Evolutionary conservation across 2,888 invertebrate species (phyloP).

Genomic region (Labia minor): DNA sequence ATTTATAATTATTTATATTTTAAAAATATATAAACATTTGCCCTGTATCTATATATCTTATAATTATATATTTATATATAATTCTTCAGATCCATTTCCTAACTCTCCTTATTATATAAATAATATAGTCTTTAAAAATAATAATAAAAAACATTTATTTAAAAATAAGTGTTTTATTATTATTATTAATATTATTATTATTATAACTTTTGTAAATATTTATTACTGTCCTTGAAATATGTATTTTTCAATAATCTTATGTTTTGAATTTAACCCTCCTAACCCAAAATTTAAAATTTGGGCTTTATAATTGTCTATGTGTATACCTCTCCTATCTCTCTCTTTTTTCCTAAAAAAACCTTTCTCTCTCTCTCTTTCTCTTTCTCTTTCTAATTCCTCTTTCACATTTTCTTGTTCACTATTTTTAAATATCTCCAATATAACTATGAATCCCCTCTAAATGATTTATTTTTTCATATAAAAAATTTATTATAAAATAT

Average conservation of each 20-base stretch:
- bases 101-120: background rate
- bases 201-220: background rate
- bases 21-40: background rate
- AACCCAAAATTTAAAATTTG: background rate
- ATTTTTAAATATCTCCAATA: background rate
- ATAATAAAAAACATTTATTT: background rate
- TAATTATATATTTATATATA: background rate
- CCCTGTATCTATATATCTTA: background rate
- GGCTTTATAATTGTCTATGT: constrained; percentile 13
- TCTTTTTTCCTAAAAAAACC: background rate
- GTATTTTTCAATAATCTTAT: background rate
- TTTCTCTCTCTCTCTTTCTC: background rate
- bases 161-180: background rate
- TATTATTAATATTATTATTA: background rate
- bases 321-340: background rate
- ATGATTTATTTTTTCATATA: constrained; percentile 13
- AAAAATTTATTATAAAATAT: background rate
- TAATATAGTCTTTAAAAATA: background rate
- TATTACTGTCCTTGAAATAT: constrained; percentile 2
- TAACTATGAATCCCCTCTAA: background rate
- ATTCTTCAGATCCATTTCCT: background rate
- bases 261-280: background rate
- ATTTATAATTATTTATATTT: background rate
- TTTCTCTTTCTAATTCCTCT: background rate
- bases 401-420: background rate